Evolutionary conservation across 2,797 vertebrate genomes (phyloP).

Genomic region (Malurus leucopterus): DNA sequence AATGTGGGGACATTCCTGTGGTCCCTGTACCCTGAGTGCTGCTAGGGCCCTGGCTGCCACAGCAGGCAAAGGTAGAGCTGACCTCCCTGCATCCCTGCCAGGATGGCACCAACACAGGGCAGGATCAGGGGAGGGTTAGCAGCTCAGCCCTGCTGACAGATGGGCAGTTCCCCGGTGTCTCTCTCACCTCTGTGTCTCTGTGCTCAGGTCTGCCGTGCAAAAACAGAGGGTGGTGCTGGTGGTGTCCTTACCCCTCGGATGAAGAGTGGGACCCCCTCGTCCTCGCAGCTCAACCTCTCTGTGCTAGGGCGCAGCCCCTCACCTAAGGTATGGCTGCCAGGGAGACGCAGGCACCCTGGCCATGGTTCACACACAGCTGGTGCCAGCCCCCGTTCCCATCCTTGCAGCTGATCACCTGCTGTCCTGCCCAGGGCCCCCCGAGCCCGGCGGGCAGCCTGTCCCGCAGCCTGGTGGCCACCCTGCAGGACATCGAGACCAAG

Average conservation of each 20-base stretch:
- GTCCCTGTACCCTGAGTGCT: not conserved
- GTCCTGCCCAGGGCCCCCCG: not conserved
- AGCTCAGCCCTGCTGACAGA: fast-evolving
- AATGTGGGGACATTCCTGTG: fast-evolving
- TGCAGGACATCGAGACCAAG: constrained; percentile 94
- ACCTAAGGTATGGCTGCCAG: constrained; percentile 76
- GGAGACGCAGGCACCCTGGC: not conserved
- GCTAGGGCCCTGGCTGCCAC: not conserved
- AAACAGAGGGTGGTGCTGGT: constrained; percentile 76
- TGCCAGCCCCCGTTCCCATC: not conserved
- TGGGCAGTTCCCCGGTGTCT: not conserved
- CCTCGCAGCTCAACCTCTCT: constrained; percentile 81
- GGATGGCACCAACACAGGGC: not conserved
- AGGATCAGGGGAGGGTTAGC: not conserved
- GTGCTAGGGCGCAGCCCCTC: constrained; percentile 83
- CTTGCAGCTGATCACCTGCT: not conserved
- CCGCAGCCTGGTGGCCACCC: constrained; percentile 85
- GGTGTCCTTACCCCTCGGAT: constrained; percentile 67
- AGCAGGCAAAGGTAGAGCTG: not conserved
- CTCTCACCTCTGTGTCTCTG: not conserved
- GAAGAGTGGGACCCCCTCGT: constrained; percentile 75
- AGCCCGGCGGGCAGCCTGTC: constrained; percentile 86
- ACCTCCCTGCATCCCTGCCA: not conserved
- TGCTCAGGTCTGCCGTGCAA: constrained; percentile 87
- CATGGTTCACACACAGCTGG: fast-evolving